Conservation (phyloP, 2,888 invertebrate genomes). For the Euclidia mi region DNA sequence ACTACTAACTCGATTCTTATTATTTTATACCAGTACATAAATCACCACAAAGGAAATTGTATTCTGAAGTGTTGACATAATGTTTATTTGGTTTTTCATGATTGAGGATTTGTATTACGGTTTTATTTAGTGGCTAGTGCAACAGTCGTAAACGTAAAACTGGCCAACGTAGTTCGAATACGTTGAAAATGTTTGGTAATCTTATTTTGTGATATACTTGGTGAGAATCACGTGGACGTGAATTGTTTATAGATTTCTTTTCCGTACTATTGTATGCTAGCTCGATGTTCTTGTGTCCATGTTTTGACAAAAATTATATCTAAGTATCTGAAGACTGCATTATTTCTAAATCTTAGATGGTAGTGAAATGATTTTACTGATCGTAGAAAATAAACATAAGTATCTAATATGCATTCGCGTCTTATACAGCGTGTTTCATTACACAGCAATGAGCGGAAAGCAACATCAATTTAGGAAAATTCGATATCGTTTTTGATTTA, state of each 20-base stretch:
- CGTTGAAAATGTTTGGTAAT: constrained; percentile 53
- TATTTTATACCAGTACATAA: constrained; percentile 33
- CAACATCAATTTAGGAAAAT: constrained; percentile 31
- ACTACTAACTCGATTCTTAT: constrained; percentile 32
- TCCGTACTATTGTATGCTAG: too few relatives aligned
- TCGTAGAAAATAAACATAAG: too few relatives aligned
- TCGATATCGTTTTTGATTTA: constrained; percentile 41
- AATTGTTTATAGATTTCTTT: constrained; percentile 45
- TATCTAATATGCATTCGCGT: too few relatives aligned
- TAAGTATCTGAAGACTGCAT: too few relatives aligned
- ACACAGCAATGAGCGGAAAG: background rate
- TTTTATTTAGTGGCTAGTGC: constrained; percentile 62
- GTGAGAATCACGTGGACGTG: constrained; percentile 38
- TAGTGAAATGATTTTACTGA: too few relatives aligned
- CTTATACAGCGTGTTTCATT: too few relatives aligned
- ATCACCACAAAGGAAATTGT: constrained; percentile 41
- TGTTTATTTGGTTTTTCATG: constrained; percentile 46
- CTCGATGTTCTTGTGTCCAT: too few relatives aligned
- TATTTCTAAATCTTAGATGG: too few relatives aligned
- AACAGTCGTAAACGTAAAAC: constrained; percentile 69
- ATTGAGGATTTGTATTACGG: constrained; percentile 54
- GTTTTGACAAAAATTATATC: too few relatives aligned
- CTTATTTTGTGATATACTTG: constrained; percentile 48
- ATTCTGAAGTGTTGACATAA: constrained; percentile 42
- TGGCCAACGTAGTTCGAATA: constrained; percentile 60